These are phyloP conservation scores for Myioborus melanocephalus DNA, from an alignment of 2,797 vertebrate species.

Conservation along the genomic window DNA sequence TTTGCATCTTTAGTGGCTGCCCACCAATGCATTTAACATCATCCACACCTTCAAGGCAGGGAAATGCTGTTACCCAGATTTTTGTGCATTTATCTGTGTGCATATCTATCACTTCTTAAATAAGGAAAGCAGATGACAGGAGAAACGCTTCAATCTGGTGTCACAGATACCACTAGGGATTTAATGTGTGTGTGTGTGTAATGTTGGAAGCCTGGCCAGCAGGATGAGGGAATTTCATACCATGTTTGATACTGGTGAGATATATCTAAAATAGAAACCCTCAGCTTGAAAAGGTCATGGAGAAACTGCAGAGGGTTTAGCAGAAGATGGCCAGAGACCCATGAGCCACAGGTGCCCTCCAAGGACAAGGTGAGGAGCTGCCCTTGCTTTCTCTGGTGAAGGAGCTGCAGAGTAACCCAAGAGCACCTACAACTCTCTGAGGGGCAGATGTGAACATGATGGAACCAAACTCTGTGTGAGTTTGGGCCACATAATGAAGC, in stretches of 20 bases:
- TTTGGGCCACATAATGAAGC: neutral
- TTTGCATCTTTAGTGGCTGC: neutral
- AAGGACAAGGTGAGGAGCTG: neutral
- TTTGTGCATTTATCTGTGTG: neutral
- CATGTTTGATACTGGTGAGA: neutral
- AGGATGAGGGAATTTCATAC: neutral
- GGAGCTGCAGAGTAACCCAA: neutral
- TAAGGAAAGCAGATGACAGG: neutral
- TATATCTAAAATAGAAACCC: neutral
- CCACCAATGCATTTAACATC: neutral
- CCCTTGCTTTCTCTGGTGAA: neutral
- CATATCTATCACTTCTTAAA: neutral
- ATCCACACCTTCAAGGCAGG: neutral
- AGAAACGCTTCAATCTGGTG: neutral
- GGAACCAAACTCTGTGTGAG: neutral
- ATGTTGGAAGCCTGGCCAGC: neutral
- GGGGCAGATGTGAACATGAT: neutral
- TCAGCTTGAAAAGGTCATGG: neutral
- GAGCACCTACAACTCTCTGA: neutral
- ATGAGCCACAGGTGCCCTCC: neutral
- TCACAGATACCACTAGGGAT: neutral
- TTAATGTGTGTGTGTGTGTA: neutral
- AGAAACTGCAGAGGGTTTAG: neutral
- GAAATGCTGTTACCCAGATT: neutral
- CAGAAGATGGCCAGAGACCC: neutral